Conservation (phyloP, 2,888 invertebrate genomes). For the Andrena trimmerana region DNA sequence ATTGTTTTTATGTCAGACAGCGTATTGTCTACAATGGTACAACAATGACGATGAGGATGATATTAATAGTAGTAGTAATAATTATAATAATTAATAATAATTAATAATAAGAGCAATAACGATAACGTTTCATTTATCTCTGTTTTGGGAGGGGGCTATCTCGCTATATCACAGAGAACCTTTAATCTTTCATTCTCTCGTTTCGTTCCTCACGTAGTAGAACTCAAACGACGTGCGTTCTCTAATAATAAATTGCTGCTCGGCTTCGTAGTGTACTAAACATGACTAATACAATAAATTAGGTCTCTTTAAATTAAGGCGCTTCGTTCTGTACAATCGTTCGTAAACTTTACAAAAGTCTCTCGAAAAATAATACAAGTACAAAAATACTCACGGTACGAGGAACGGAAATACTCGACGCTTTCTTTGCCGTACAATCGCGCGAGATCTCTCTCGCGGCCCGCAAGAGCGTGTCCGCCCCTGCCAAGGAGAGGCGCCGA, state of each 20-base stretch:
- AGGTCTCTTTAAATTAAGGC: conserved; percentile 78
- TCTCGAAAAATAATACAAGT: conserved; percentile 81
- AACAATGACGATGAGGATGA: conserved; percentile 69
- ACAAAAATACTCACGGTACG: conserved; percentile 82
- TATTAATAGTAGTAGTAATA: conserved; percentile 66
- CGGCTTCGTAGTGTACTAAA: conserved; percentile 72
- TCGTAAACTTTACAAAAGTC: conserved; percentile 74
- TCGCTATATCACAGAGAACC: conserved; percentile 84
- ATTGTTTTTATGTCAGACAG: conserved; percentile 78
- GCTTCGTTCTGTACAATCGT: conserved; percentile 71
- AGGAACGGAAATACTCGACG: conserved; percentile 79
- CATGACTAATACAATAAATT: conserved; percentile 81
- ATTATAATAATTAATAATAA: conserved; percentile 69
- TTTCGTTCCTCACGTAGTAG: conserved; percentile 55
- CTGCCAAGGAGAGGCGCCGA: conserved; percentile 66
- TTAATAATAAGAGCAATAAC: conserved; percentile 77
- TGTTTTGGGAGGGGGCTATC: conserved; percentile 76
- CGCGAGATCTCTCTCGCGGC: conserved; percentile 59
- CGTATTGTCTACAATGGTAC: conserved; percentile 73
- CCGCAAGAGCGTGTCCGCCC: conserved; percentile 42
- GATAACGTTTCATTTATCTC: conserved; percentile 78
- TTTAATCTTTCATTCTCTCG: conserved; percentile 65
- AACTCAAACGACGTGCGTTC: conserved; percentile 56
- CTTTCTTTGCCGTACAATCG: conserved; percentile 69
- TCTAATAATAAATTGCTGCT: conserved; percentile 61